A percentile compares a stretch with the other conserved stretches of the same genome.
These are phyloP conservation scores for Pyxicephalus adspersus DNA, from an alignment of 2,113 vertebrate genomes.

Conservation along the genomic window DNA sequence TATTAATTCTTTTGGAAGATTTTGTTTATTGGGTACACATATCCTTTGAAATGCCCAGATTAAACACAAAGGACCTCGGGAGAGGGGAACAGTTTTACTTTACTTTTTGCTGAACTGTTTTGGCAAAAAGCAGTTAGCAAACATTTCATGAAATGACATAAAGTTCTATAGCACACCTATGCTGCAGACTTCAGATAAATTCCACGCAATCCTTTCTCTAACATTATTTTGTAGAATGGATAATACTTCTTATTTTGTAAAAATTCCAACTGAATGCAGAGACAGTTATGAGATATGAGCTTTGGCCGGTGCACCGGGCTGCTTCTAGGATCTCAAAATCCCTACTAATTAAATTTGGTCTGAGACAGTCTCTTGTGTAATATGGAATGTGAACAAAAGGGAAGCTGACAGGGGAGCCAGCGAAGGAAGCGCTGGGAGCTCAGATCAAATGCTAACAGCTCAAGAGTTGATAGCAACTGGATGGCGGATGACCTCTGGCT, in stretches of 20 bases:
- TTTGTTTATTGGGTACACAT: too few species aligned
- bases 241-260: constrained; percentile 13
- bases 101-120: too few species aligned
- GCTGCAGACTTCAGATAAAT: constrained; percentile 32
- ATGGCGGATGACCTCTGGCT: constrained; percentile 47
- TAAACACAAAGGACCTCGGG: too few species aligned
- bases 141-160: too few species aligned
- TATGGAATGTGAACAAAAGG: constrained; percentile 50
- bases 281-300: constrained; percentile 44
- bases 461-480: constrained; percentile 41
- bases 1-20: too few species aligned
- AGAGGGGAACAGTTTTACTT: too few species aligned
- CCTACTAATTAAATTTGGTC: constrained; percentile 50
- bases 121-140: too few species aligned
- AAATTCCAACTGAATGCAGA: constrained; percentile 9
- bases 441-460: constrained; percentile 46
- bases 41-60: too few species aligned
- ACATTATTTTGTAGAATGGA: constrained; percentile 39
- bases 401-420: constrained; percentile 29
- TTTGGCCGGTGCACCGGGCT: constrained; percentile 30
- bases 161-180: constrained; percentile 32
- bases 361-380: constrained; percentile 54
- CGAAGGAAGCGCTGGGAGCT: constrained; percentile 1
- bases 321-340: constrained; percentile 49
- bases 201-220: constrained; percentile 29